Evolutionary conservation across 2,113 vertebrate species (phyloP).

Genomic region (Thinocorus orbignyianus): DNA sequence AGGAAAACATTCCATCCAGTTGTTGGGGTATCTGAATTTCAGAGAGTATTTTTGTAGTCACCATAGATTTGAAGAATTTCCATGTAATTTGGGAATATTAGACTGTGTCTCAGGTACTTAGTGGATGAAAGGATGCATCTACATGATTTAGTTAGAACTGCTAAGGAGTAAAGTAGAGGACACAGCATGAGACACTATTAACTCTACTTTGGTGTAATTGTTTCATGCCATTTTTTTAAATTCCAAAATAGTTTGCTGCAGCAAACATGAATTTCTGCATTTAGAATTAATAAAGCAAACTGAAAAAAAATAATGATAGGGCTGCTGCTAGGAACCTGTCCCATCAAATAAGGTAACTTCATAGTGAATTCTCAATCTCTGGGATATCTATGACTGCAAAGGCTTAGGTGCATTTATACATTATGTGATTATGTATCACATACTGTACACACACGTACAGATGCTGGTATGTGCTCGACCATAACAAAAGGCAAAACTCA

Average conservation of each 20-base stretch:
- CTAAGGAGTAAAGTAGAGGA: background rate
- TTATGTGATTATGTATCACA: background rate
- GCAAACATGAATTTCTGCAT: background rate
- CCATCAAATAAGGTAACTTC: slow-evolving; percentile 1
- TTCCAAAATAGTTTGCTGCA: background rate
- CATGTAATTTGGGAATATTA: background rate
- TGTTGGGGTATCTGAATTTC: background rate
- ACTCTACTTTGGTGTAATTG: background rate
- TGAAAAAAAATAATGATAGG: background rate
- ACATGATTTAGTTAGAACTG: background rate
- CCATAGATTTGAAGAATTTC: background rate
- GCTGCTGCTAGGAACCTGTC: background rate
- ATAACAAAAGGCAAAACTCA: slow-evolving; percentile 67
- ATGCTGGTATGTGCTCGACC: slow-evolving; percentile 57
- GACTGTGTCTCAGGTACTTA: background rate
- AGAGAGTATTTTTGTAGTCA: background rate
- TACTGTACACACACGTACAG: background rate
- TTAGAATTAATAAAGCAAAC: background rate
- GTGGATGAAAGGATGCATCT: background rate
- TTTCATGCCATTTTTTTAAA: background rate
- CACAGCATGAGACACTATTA: background rate
- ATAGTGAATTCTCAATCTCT: background rate
- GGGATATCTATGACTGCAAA: background rate
- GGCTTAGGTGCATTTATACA: slow-evolving; percentile 4
- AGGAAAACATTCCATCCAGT: background rate